phyloP scores from a whole-genome alignment of 1,140 invertebrate species.

The Cyclargus thomasi region DNA sequence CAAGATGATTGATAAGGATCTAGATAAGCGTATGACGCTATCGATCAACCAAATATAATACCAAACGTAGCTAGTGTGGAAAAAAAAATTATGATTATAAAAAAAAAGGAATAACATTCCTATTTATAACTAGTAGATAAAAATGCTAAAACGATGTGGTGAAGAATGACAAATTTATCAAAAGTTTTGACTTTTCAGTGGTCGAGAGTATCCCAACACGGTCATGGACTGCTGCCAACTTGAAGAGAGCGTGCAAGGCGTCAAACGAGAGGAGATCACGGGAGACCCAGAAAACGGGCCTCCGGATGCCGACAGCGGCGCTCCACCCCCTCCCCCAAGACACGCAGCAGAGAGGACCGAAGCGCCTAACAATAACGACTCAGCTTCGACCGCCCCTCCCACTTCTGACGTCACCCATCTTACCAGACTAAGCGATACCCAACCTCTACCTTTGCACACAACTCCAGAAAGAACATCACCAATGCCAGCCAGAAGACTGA shows the following conservation, averaged over 20 bases:
- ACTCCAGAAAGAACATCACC: slow-evolving; percentile 66
- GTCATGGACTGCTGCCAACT: slow-evolving; percentile 95
- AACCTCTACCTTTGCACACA: slow-evolving; percentile 62
- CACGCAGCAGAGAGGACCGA: slow-evolving; percentile 56
- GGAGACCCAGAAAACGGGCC: slow-evolving; percentile 90
- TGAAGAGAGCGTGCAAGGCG: slow-evolving; percentile 84
- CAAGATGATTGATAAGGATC: too few relatives aligned
- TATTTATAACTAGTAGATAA: too few relatives aligned
- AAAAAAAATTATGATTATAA: too few relatives aligned
- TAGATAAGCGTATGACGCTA: too few relatives aligned
- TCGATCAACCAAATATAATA: too few relatives aligned
- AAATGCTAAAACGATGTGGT: slow-evolving; percentile 30
- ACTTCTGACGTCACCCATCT: slow-evolving; percentile 65
- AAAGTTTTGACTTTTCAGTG: slow-evolving; percentile 78
- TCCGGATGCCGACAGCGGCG: slow-evolving; percentile 84
- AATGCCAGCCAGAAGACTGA: slow-evolving; percentile 67
- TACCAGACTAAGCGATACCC: slow-evolving; percentile 61
- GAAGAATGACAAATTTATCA: slow-evolving; percentile 2
- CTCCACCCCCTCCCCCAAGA: slow-evolving; percentile 58
- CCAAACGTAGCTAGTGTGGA: too few relatives aligned
- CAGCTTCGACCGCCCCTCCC: slow-evolving; percentile 52
- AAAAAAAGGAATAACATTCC: too few relatives aligned
- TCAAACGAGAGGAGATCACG: slow-evolving; percentile 87
- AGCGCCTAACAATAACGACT: slow-evolving; percentile 49
- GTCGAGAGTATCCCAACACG: slow-evolving; percentile 90